Evolutionary conservation across 2,113 vertebrate species (phyloP).

Genomic region (Cryptotis parvus): DNA sequence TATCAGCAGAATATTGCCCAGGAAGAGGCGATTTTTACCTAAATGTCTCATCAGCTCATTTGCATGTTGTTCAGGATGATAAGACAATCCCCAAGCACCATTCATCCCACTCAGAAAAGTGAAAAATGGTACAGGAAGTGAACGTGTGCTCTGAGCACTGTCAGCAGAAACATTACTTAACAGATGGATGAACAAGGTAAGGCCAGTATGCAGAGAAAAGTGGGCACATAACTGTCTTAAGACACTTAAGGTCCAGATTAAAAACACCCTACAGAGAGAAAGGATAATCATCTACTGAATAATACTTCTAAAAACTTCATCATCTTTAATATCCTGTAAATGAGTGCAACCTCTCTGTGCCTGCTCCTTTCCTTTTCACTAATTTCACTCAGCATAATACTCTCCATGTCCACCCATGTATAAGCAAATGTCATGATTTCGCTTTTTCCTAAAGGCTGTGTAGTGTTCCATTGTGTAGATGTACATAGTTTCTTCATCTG

Average conservation of each 20-base stretch:
- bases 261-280: conserved; percentile 6
- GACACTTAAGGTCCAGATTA: conserved; percentile 1
- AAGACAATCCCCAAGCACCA: background rate
- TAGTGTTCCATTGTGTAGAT: too few relatives aligned
- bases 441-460: too few relatives aligned
- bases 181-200: conserved; percentile 65
- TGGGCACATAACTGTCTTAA: conserved; percentile 28
- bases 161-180: conserved; percentile 57
- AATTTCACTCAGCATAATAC: too few relatives aligned
- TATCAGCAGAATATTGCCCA: background rate
- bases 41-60: background rate
- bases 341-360: too few relatives aligned
- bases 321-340: background rate
- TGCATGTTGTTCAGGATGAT: conserved; percentile 24
- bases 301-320: conserved; percentile 5
- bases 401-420: too few relatives aligned
- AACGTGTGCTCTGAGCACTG: conserved; percentile 26
- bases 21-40: background rate
- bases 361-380: too few relatives aligned
- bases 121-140: conserved; percentile 47
- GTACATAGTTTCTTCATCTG: too few relatives aligned
- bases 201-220: conserved; percentile 43
- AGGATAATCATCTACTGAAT: background rate
- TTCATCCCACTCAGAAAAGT: background rate
- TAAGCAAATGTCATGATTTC: too few relatives aligned